Evolutionary conservation across 2,113 vertebrate species (phyloP).

Genomic region (Lota lota): DNA sequence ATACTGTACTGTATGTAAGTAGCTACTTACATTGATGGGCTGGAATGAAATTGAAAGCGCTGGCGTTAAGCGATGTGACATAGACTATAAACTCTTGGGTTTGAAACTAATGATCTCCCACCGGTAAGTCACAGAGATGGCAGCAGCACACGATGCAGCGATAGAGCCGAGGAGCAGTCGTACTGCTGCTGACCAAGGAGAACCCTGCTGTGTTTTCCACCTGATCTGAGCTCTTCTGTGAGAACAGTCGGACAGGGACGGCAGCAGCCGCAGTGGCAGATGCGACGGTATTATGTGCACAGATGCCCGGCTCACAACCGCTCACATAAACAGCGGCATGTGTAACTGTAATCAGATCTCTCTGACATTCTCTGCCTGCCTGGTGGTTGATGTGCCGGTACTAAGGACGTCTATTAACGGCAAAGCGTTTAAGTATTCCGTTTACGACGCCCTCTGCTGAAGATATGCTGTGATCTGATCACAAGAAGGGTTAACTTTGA

Average conservation of each 20-base stretch:
- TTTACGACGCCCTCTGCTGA: no score
- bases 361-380: not conserved
- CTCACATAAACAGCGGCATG: slow-evolving; percentile 39
- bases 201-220: slow-evolving; percentile 19
- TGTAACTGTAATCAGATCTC: slow-evolving; percentile 12
- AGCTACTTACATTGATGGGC: not conserved
- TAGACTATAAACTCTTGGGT: no score
- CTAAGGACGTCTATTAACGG: no score
- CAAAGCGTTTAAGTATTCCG: no score
- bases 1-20: slow-evolving; percentile 24
- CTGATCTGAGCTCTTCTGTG: slow-evolving; percentile 37
- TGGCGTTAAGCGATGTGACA: no score
- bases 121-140: not conserved
- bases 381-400: slow-evolving; percentile 23
- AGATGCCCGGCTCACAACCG: slow-evolving; percentile 60
- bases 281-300: slow-evolving; percentile 48
- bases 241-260: slow-evolving; percentile 46
- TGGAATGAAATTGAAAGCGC: slow-evolving; percentile 4
- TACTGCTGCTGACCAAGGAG: not conserved
- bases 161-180: not conserved
- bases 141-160: no score
- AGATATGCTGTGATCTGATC: no score
- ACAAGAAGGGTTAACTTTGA: slow-evolving; percentile 35
- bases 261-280: slow-evolving; percentile 43
- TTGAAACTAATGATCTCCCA: no score